Conservation (phyloP, 2,888 invertebrate species). For the Strigamia crassipes region DNA sequence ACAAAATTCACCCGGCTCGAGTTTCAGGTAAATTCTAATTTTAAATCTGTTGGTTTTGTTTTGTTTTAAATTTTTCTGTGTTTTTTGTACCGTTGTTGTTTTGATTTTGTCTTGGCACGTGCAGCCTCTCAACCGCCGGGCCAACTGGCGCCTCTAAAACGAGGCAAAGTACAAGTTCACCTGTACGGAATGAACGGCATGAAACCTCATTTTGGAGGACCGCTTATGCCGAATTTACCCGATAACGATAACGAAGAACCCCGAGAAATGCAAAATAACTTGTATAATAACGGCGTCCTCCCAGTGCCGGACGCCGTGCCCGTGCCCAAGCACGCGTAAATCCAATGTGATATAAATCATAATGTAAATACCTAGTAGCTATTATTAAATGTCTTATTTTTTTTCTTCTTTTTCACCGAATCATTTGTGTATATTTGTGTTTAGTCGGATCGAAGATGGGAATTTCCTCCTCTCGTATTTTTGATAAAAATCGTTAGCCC, state of each 20-base stretch:
- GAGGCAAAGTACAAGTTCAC: neutral
- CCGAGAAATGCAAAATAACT: neutral
- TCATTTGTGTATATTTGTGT: no score
- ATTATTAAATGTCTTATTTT: neutral
- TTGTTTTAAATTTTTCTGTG: neutral
- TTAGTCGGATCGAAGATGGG: no score
- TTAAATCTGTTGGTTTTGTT: no score
- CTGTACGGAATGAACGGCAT: slow-evolving; percentile 27
- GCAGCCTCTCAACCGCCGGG: neutral
- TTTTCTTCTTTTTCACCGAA: neutral
- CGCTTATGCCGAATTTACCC: slow-evolving; percentile 7
- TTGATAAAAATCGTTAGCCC: no score
- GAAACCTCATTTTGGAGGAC: slow-evolving; percentile 30
- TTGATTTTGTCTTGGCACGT: neutral
- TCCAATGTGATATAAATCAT: neutral
- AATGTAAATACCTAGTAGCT: neutral
- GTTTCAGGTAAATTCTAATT: neutral
- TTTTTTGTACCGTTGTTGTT: neutral
- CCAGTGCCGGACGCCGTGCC: neutral
- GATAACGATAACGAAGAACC: slow-evolving; percentile 42
- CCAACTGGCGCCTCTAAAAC: slow-evolving; percentile 11
- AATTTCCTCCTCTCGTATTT: no score
- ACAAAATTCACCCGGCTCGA: neutral
- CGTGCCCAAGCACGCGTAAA: neutral
- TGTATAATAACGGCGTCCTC: neutral